Evolutionary conservation across 2,797 vertebrate species (phyloP).

Genomic region (Neoniphon sammara): DNA sequence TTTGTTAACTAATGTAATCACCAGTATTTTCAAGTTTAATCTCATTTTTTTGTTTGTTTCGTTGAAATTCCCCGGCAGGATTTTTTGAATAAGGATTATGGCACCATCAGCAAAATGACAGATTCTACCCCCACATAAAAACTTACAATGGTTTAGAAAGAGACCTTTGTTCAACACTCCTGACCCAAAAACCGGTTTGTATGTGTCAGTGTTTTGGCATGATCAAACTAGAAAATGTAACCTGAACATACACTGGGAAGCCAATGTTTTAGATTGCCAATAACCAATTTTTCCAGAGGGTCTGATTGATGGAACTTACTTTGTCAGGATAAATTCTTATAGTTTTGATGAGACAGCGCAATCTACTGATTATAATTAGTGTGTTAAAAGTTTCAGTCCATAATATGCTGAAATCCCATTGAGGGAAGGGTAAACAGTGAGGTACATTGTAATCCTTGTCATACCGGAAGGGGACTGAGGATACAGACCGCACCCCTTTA

Average conservation of each 20-base stretch:
- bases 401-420: slow-evolving; percentile 60
- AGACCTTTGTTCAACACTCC: slow-evolving; percentile 30
- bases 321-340: slow-evolving; percentile 56
- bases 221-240: slow-evolving; percentile 64
- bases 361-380: slow-evolving; percentile 72
- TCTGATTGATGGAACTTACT: slow-evolving; percentile 51
- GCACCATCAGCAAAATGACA: slow-evolving; percentile 79
- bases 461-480: slow-evolving; percentile 53
- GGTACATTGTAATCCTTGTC: slow-evolving; percentile 59
- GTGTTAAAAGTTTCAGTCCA: slow-evolving; percentile 72
- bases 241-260: slow-evolving; percentile 61
- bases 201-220: slow-evolving; percentile 65
- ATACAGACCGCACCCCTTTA: slow-evolving; percentile 54
- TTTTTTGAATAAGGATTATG: slow-evolving; percentile 76
- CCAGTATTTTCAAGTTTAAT: slow-evolving; percentile 77
- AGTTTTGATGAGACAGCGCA: slow-evolving; percentile 66
- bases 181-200: slow-evolving; percentile 41
- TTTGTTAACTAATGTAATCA: slow-evolving; percentile 75
- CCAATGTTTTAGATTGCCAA: slow-evolving; percentile 51
- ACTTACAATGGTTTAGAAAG: slow-evolving; percentile 21
- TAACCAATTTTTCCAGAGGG: slow-evolving; percentile 46
- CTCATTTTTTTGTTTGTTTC: slow-evolving; percentile 61
- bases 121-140: slow-evolving; percentile 63
- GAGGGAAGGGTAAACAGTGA: slow-evolving; percentile 53
- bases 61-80: slow-evolving; percentile 66